phyloP scores from a whole-genome alignment of 1,140 invertebrate genomes.

The Plutomurus gul region DNA sequence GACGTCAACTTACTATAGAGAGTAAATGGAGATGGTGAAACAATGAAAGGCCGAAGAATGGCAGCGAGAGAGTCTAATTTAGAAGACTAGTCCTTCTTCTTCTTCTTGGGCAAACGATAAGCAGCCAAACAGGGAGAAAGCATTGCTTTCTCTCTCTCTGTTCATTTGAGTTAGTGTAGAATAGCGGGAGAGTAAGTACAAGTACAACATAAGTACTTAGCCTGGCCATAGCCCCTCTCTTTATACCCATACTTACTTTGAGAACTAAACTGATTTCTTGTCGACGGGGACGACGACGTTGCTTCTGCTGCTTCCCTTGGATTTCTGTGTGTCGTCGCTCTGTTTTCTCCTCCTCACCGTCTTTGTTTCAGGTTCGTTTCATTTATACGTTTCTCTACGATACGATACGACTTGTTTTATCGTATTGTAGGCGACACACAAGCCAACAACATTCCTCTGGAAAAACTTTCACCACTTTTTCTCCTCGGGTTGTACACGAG shows the following conservation, averaged over 20 bases:
- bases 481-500: not conserved
- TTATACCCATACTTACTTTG: constrained; percentile 11
- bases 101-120: not conserved
- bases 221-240: not conserved
- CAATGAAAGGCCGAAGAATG: not conserved
- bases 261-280: constrained; percentile 24
- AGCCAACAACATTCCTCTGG: constrained; percentile 23
- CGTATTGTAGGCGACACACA: constrained; percentile 18
- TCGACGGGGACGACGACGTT: too few relatives aligned
- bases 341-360: not conserved
- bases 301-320: not conserved
- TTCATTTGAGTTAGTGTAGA: not conserved
- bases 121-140: not conserved
- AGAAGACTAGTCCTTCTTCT: not conserved
- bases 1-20: not conserved
- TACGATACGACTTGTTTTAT: constrained; percentile 15
- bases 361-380: constrained; percentile 25
- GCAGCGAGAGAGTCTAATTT: not conserved
- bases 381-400: constrained; percentile 9
- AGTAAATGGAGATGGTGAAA: constrained; percentile 13
- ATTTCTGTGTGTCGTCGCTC: constrained; percentile 8
- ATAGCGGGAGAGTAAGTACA: not conserved
- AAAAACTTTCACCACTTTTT: constrained; percentile 24
- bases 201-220: not conserved
- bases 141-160: not conserved